Conservation (phyloP, 2,113 vertebrate genomes). For the Miniopterus natalensis region DNA sequence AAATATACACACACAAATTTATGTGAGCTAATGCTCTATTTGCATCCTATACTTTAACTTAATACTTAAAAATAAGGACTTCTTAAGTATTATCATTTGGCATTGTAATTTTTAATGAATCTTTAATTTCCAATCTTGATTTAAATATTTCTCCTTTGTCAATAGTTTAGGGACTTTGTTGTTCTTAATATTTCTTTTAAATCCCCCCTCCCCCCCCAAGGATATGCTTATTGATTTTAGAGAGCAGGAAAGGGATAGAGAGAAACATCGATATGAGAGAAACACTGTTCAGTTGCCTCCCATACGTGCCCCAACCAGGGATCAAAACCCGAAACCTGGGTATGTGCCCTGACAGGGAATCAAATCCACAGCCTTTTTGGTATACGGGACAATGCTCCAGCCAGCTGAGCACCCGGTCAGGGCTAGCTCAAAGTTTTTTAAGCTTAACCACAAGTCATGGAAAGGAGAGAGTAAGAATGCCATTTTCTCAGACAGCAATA, state of each 20-base stretch:
- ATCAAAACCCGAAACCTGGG: background rate
- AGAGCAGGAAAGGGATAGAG: background rate
- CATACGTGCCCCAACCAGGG: background rate
- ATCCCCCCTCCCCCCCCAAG: background rate
- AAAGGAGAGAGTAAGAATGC: background rate
- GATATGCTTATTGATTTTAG: background rate
- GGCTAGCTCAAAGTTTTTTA: background rate
- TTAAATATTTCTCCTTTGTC: background rate
- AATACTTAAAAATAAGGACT: background rate
- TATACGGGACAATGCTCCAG: background rate
- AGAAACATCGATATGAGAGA: background rate
- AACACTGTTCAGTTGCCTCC: background rate
- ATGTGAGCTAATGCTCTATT: background rate
- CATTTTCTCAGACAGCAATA: background rate
- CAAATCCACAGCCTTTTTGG: background rate
- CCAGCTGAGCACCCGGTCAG: background rate
- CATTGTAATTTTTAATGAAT: conserved; percentile 2
- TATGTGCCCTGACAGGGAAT: background rate
- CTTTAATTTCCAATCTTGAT: background rate
- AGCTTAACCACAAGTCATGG: background rate
- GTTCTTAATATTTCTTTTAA: background rate
- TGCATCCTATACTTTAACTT: background rate
- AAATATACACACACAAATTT: background rate
- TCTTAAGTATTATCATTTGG: background rate
- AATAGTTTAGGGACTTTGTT: background rate